These are phyloP conservation scores for Laspeyria flexula DNA, from an alignment of 2,888 invertebrate species.

Conservation along the genomic window DNA sequence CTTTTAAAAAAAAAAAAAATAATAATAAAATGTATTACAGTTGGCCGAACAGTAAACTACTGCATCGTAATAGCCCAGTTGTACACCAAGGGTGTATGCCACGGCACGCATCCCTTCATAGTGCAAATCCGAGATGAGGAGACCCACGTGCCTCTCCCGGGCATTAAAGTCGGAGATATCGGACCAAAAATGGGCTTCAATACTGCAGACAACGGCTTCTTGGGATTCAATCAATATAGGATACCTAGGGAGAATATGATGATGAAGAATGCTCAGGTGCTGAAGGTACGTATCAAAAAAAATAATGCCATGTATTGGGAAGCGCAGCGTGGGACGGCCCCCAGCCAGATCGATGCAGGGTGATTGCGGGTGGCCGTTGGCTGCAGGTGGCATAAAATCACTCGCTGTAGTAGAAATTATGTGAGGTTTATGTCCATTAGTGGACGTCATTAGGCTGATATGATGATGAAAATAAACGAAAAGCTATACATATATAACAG, in stretches of 20 bases:
- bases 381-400: too few relatives aligned
- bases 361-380: too few relatives aligned
- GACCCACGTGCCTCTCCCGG: conserved; percentile 93
- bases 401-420: too few relatives aligned
- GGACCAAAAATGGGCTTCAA: conserved; percentile 96
- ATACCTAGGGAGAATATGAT: conserved; percentile 95
- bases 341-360: too few relatives aligned
- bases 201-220: conserved; percentile 95
- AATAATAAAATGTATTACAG: conserved; percentile 77
- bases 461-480: too few relatives aligned
- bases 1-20: too few relatives aligned
- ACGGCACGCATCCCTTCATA: conserved; percentile 96
- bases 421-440: too few relatives aligned
- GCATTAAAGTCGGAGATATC: conserved; percentile 96
- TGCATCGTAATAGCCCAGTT: conserved; percentile 96
- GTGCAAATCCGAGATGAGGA: conserved; percentile 95
- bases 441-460: too few relatives aligned
- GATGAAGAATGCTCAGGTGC: conserved; percentile 96
- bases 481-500: too few relatives aligned
- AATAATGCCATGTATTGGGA: too few relatives aligned
- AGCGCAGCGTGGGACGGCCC: too few relatives aligned
- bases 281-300: conserved; percentile 50
- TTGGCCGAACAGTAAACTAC: conserved; percentile 96
- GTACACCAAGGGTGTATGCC: conserved; percentile 91
- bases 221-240: conserved; percentile 93